Evolutionary conservation across 2,797 vertebrate genomes (phyloP), one percentile per base, ranked within the genome.

Genomic region (Acrossocheilus fasciatus): DNA sequence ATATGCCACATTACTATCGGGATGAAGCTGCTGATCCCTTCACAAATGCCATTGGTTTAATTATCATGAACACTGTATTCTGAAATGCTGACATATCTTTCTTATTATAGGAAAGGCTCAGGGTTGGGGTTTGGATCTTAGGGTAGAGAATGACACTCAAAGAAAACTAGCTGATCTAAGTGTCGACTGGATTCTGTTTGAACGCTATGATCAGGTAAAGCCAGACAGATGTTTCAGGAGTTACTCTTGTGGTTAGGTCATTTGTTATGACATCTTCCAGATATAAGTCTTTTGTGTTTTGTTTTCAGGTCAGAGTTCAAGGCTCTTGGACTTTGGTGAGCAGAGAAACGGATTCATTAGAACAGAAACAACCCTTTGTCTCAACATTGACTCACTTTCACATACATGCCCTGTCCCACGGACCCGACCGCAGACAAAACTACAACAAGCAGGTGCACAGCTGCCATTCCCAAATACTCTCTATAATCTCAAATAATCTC

Each of bases 301-400:
- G 87, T 43, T 81, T 84, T 75, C 89, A 97, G 97, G 87, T 96
- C 72, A 90, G 81, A 66, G 91, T 93, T 66, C 88, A 94, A 0
- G 96, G 95, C n/a, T 92, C 82, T 1, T 94, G 96, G 93, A 93
- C 87, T 83, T 89, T 82, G 62, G 92, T 92, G 14, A 94, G 90
- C 83, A 93, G 93, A 20, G 34, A 45, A 6, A 91, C 81, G 1
- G 93, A 93, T 87, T 91, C n/a, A 82, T 87, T 94, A 82, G 88
- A 93, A 50, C 54, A 96, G 70, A 90, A 89, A 5, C 96, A 97
- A 76, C 95, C 96, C 0, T 96, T 97, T 88, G 94, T 92, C 73
- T 91, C 94, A 20, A 82, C 91, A 0, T 88, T 96, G 87, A 91
- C 90, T 11, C 94, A 92, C n/a, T 41, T 96, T 3, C 94, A 95